These are phyloP conservation scores for Bubalus kerabau DNA, from an alignment of 2,113 vertebrate species.

Conservation along the genomic window DNA sequence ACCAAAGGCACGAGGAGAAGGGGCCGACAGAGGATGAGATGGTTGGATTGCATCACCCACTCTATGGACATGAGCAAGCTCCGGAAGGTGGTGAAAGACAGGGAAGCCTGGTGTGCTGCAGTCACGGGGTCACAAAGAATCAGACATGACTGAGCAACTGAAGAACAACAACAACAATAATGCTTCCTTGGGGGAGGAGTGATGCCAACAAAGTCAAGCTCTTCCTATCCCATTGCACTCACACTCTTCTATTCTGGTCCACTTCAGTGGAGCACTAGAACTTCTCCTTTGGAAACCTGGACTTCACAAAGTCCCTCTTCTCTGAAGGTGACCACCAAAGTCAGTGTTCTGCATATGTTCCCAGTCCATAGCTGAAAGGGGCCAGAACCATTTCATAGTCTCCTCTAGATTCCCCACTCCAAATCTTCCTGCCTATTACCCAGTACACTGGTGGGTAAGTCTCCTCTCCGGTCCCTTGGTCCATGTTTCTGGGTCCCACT, in stretches of 20 bases:
- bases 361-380: background rate
- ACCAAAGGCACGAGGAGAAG: background rate
- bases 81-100: background rate
- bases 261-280: background rate
- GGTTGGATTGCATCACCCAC: background rate
- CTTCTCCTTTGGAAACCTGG: background rate
- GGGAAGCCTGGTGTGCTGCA: background rate
- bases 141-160: background rate
- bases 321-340: background rate
- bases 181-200: background rate
- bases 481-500: background rate
- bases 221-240: background rate
- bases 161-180: background rate
- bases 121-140: background rate
- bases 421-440: background rate
- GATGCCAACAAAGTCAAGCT: background rate
- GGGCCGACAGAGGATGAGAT: background rate
- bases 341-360: background rate
- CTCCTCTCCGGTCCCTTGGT: background rate
- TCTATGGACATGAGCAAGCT: background rate
- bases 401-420: background rate
- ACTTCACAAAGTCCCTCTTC: background rate
- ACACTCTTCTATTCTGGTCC: background rate
- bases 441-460: background rate
- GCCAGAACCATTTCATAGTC: background rate